Conservation (phyloP, 1,140 invertebrate species). For the Lysiphlebus fabarum region DNA sequence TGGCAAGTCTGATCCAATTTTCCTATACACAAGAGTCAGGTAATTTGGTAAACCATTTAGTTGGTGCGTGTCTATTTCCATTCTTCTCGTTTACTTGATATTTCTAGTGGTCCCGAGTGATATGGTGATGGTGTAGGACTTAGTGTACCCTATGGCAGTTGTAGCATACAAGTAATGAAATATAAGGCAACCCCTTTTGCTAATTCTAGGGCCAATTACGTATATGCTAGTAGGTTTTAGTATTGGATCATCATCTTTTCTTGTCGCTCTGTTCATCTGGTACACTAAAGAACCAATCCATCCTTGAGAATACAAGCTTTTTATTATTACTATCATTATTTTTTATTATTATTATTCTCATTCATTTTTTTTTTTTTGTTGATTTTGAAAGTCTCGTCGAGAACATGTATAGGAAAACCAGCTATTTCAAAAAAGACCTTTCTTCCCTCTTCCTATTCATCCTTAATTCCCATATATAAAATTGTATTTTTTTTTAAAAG, state of each 20-base stretch:
- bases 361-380: not conserved
- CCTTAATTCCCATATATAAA: not conserved
- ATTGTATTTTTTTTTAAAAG: too few relatives aligned
- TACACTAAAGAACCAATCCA: not conserved
- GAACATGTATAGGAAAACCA: not conserved
- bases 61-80: constrained; percentile 37
- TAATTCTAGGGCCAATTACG: constrained; percentile 48
- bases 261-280: constrained; percentile 13
- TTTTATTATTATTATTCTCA: constrained; percentile 3
- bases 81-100: constrained; percentile 38
- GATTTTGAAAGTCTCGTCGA: not conserved
- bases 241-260: constrained; percentile 22
- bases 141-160: constrained; percentile 28
- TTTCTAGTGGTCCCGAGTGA: constrained; percentile 22
- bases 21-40: constrained; percentile 17
- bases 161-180: constrained; percentile 32
- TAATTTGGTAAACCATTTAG: constrained; percentile 46
- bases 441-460: constrained; percentile 13
- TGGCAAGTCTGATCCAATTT: constrained; percentile 44
- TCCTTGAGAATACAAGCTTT: too few relatives aligned
- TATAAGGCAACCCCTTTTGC: constrained; percentile 33
- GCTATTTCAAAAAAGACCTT: constrained; percentile 6
- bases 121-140: not conserved
- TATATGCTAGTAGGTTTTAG: constrained; percentile 28
- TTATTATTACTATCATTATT: too few relatives aligned